A percentile compares a stretch with the other conserved stretches of the same genome.
Conservation (phyloP, 2,888 invertebrate species). For the Sycophila texana region DNA sequence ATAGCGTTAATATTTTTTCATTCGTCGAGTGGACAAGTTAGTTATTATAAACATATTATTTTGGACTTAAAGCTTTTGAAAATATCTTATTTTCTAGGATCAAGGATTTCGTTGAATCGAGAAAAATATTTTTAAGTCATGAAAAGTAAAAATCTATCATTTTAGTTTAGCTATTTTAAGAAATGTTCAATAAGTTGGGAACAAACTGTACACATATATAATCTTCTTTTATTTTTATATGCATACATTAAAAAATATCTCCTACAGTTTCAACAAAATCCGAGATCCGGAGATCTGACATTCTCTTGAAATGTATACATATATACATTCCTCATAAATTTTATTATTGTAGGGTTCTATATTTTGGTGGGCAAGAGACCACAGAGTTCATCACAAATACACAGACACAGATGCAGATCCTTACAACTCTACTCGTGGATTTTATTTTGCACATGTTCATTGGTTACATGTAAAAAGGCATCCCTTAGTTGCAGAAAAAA, state of each 20-base stretch:
- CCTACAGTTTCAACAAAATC: no score
- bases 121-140: no score
- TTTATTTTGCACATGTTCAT: constrained; percentile 92
- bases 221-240: no score
- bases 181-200: no score
- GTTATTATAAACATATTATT: neutral
- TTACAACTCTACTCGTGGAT: constrained; percentile 87
- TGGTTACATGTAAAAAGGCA: constrained; percentile 90
- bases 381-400: constrained; percentile 88
- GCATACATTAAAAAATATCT: no score
- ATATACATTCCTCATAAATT: no score
- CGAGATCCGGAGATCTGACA: neutral
- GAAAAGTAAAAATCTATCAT: no score
- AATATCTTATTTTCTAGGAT: no score
- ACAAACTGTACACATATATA: no score
- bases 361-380: constrained; percentile 87
- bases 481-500: constrained; percentile 84
- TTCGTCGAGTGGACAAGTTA: constrained; percentile 59
- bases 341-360: constrained; percentile 79
- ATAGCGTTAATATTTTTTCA: constrained; percentile 53
- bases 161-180: no score
- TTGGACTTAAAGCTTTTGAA: no score
- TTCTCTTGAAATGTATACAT: neutral
- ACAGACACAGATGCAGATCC: constrained; percentile 86
- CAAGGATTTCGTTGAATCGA: neutral